Conservation (phyloP, 2,888 invertebrate species). For the Gymnocheta viridis region DNA sequence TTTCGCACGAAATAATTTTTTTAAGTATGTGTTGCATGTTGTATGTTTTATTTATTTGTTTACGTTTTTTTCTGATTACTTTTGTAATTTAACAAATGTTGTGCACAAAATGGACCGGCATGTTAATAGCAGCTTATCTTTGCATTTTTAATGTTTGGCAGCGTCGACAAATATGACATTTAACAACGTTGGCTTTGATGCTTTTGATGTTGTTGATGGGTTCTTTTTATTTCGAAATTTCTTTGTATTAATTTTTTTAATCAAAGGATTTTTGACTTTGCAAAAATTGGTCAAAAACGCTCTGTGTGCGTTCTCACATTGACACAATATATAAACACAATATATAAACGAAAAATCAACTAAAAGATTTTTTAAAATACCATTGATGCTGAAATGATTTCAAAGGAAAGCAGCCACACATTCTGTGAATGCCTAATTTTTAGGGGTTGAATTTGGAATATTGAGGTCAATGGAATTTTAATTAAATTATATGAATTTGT, state of each 20-base stretch:
- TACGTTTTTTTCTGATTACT: constrained; percentile 4
- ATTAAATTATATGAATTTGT: constrained; percentile 52
- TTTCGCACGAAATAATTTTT: constrained; percentile 41
- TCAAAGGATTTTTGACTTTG: constrained; percentile 58
- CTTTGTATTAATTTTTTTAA: constrained; percentile 21
- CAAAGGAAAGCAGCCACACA: not conserved
- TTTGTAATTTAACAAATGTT: constrained; percentile 46
- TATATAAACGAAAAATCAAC: not conserved
- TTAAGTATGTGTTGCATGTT: not conserved
- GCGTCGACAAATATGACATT: constrained; percentile 60
- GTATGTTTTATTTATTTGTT: constrained; percentile 5
- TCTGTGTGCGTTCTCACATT: not conserved
- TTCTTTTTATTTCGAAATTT: constrained; percentile 34
- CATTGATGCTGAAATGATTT: constrained; percentile 5
- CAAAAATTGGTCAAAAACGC: constrained; percentile 55
- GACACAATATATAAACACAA: not conserved
- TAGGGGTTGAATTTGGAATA: constrained; percentile 29
- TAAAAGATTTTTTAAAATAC: not conserved
- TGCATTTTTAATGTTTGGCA: constrained; percentile 47
- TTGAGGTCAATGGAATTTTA: constrained; percentile 60
- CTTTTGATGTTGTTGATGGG: constrained; percentile 67
- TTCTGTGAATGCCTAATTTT: not conserved
- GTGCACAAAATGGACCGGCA: constrained; percentile 51
- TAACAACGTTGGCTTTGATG: constrained; percentile 63
- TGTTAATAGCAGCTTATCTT: constrained; percentile 66